A percentile compares a stretch with the other conserved stretches of the same genome.
Evolutionary conservation across 1,140 invertebrate species (phyloP).

Genomic region (Trypoxylus dichotomus): DNA sequence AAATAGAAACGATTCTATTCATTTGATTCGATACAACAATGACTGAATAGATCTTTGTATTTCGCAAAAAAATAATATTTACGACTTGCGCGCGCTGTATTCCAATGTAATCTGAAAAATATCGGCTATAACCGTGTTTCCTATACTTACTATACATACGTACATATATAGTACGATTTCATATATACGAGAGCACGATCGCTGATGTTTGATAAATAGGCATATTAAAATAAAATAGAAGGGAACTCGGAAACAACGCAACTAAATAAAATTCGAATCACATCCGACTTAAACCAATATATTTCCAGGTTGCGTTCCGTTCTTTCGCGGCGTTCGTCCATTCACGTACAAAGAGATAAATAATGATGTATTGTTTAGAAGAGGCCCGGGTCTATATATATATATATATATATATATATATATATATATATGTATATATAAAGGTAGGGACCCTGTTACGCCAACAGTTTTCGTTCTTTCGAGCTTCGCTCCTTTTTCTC

Average conservation of each 20-base stretch:
- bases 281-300: conserved; percentile 30
- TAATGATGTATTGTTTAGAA: conserved; percentile 31
- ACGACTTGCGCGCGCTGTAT: not conserved
- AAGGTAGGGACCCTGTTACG: not conserved
- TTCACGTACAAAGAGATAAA: conserved; percentile 25
- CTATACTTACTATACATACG: not conserved
- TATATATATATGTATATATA: not conserved
- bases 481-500: not conserved
- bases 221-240: conserved; percentile 23
- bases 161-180: not conserved
- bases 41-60: not conserved
- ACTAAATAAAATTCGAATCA: conserved; percentile 30
- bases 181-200: not conserved
- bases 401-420: not conserved
- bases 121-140: not conserved
- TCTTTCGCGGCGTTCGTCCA: not conserved
- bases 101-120: not conserved
- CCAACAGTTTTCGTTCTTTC: not conserved
- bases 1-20: too few species aligned
- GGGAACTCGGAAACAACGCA: conserved; percentile 10
- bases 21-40: too few species aligned
- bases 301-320: conserved; percentile 27
- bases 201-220: conserved; percentile 26
- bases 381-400: not conserved
- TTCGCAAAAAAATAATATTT: not conserved